Evolutionary conservation across 23 tunicate species (phyloP).

Genomic region (Ciona savignyi): DNA sequence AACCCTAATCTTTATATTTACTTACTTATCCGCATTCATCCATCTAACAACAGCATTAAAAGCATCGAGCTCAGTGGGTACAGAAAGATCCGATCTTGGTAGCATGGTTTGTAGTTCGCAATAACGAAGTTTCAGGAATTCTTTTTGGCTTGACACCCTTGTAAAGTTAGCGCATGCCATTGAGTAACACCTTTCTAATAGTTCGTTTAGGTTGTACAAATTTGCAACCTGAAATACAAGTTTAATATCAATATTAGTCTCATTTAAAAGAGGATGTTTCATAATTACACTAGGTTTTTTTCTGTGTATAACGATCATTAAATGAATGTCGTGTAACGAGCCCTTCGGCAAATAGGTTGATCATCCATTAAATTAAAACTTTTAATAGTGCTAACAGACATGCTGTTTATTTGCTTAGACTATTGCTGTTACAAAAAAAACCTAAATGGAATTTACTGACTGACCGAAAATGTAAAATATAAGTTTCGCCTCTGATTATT

Average conservation of each 20-base stretch:
- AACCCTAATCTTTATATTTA: neutral
- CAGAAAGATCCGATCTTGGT: slow-evolving; percentile 37
- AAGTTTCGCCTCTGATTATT: neutral
- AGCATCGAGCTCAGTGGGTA: slow-evolving; percentile 16
- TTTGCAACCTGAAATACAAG: slow-evolving; percentile 67
- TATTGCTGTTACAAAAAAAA: no score
- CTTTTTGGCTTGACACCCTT: slow-evolving; percentile 33
- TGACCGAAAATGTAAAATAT: neutral
- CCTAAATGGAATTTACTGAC: neutral
- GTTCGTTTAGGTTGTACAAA: slow-evolving; percentile 23
- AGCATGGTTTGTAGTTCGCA: slow-evolving; percentile 37
- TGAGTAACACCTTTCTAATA: slow-evolving; percentile 29
- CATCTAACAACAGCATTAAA: slow-evolving; percentile 53
- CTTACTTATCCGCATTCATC: slow-evolving; percentile 51
- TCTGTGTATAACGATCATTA: no score
- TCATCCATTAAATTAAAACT: no score
- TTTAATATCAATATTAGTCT: no score
- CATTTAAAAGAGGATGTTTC: no score
- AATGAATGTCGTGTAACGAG: no score
- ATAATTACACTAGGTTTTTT: no score
- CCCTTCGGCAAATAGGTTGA: no score
- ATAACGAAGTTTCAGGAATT: slow-evolving; percentile 37
- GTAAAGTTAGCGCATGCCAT: slow-evolving; percentile 35
- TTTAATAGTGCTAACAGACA: no score
- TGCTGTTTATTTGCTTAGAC: no score